Base-by-base conservation (phyloP, 2,888 invertebrate genomes). In the Ischnura elegans region DNA sequence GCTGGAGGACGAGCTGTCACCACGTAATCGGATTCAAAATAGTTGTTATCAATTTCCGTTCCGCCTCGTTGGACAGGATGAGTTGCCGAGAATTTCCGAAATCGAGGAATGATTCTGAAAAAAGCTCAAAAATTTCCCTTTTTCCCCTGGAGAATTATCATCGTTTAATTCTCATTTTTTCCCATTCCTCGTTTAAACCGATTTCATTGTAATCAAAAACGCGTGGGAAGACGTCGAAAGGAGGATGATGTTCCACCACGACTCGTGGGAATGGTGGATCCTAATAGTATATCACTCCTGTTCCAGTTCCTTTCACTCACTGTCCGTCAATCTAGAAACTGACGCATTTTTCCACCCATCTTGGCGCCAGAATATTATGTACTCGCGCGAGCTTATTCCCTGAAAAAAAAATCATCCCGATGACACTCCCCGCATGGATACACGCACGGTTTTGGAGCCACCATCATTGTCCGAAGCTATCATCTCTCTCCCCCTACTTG, bases 191-290 rank as follows among this genome's bases (percentile, higher is more conserved):
- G 29, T 36, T 21, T 36, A 36, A 36, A 76, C 76, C 13, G 13
- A 36, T 76, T 29, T 16, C 36, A 76, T 76, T 76, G 29, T 36
- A 76, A 76, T 76, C 76, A 76, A 36, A n/a, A 76, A 76, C 16
- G 36, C 76, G 76, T 76, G 76, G 76, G 76, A 76, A 76, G 76
- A 76, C 76, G 76, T 76, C 76, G 76, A 76, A 8, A 36, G 10
- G 13, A 25, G 76, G 36, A 76, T 2, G 36, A 51, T 36, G 76
- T 6, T 16, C 13, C 10, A 10, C 13, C 36, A 3, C 5, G 36
- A 29, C 5, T 29, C 76, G 76, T 76, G 76, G 76, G 36, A 76
- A 36, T 36, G 36, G 13, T 10, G 36, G 2, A 16, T 76, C 76
- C 36, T 76, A 61, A 36, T 36, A 36, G 76, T 76, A 21, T 61